Evolutionary conservation across 2,113 vertebrate genomes (phyloP).

Genomic region (Mobula hypostoma): DNA sequence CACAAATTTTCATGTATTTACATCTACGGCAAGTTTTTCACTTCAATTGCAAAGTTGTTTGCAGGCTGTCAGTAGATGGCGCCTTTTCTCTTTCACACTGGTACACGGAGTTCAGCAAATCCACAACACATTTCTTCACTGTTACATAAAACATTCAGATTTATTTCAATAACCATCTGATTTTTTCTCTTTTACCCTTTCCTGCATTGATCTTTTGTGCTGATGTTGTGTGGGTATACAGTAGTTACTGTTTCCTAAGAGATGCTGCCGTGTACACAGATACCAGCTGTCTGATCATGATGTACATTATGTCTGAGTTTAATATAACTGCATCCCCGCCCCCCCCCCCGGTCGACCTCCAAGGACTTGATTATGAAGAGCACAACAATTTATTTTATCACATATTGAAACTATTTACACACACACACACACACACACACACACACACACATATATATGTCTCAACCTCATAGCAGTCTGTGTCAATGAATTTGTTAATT

Average conservation of each 20-base stretch:
- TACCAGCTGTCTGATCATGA: background rate
- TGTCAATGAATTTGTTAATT: too few relatives aligned
- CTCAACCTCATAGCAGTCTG: too few relatives aligned
- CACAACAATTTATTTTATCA: too few relatives aligned
- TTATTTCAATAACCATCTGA: background rate
- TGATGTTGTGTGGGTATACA: background rate
- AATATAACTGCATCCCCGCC: background rate
- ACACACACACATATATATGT: too few relatives aligned
- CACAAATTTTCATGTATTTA: background rate
- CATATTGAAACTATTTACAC: too few relatives aligned
- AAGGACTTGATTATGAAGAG: too few relatives aligned
- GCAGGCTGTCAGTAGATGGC: constrained; percentile 3
- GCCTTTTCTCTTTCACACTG: background rate
- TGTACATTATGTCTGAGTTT: background rate
- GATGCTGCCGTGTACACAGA: background rate
- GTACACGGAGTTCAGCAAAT: background rate
- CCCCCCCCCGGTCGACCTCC: too few relatives aligned
- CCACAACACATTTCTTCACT: background rate
- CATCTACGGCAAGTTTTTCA: background rate
- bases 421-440: too few relatives aligned
- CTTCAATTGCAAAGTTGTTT: background rate
- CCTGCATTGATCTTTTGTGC: background rate
- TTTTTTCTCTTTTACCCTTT: background rate
- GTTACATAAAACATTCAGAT: background rate
- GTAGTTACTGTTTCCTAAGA: background rate